These are phyloP conservation scores for Dynastes grantii DNA, from an alignment of 2,888 invertebrate genomes.

Conservation along the genomic window DNA sequence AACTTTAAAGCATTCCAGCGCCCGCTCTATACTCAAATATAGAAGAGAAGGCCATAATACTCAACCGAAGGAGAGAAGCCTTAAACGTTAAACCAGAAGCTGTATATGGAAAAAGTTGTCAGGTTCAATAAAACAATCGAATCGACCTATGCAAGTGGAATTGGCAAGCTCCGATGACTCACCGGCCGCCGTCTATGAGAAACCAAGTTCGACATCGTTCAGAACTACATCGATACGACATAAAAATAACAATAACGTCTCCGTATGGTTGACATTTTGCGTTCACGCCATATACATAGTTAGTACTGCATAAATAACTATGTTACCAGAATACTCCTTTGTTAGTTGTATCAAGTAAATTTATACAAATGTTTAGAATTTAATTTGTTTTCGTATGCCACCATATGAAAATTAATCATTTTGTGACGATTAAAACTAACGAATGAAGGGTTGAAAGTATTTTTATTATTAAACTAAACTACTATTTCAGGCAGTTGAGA, in stretches of 20 bases:
- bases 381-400: no score
- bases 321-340: no score
- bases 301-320: neutral
- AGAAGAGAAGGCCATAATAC: constrained; percentile 44
- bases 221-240: constrained; percentile 14
- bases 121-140: constrained; percentile 46
- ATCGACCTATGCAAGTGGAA: constrained; percentile 42
- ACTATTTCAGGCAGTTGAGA: no score
- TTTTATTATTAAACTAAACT: no score
- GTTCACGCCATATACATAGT: constrained; percentile 4
- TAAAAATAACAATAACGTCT: constrained; percentile 39
- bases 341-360: no score
- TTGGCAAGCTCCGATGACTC: constrained; percentile 41
- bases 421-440: no score
- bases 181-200: constrained; percentile 40
- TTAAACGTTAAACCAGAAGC: constrained; percentile 47
- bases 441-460: no score
- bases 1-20: constrained; percentile 30
- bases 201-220: constrained; percentile 20
- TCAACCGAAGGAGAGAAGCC: constrained; percentile 33
- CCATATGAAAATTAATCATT: no score
- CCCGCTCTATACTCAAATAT: constrained; percentile 28
- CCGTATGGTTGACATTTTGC: neutral
- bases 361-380: no score
- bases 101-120: constrained; percentile 46